Percentiles rank a stretch among this genome's conserved stretches.
Evolutionary conservation across 2,888 invertebrate genomes (phyloP).

Genomic region (Pammene aurita): DNA sequence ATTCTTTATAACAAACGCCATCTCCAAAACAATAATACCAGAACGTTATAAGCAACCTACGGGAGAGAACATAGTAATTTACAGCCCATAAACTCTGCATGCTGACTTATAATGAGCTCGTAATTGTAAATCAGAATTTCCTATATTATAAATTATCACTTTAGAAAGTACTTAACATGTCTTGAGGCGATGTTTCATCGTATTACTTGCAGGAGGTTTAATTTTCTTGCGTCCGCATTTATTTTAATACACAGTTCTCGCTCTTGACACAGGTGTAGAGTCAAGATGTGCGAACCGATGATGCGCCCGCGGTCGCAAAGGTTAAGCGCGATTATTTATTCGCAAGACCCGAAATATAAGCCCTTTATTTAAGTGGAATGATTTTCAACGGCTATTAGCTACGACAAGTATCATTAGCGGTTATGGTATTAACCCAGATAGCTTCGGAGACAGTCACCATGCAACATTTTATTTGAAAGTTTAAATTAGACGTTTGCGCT

Average conservation of each 20-base stretch:
- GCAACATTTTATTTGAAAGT: constrained; percentile 39
- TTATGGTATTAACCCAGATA: constrained; percentile 51
- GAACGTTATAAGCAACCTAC: constrained; percentile 14
- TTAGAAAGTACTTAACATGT: constrained; percentile 24
- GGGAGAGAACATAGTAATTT: constrained; percentile 19
- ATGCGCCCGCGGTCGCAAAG: constrained; percentile 44
- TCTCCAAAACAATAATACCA: constrained; percentile 6
- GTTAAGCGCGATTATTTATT: constrained; percentile 50
- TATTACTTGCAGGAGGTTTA: constrained; percentile 7
- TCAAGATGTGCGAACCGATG: constrained; percentile 61
- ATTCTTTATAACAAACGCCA: constrained; percentile 18
- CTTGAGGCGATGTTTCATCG: constrained; percentile 20
- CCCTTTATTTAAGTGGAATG: constrained; percentile 12
- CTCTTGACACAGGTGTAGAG: constrained; percentile 75
- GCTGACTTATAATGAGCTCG: constrained; percentile 18
- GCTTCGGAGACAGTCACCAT: constrained; percentile 43
- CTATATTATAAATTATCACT: constrained; percentile 24
- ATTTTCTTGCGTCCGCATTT: constrained; percentile 29
- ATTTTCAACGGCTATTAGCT: constrained; percentile 19
- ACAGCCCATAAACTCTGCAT: constrained; percentile 19
- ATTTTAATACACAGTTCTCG: constrained; percentile 58
- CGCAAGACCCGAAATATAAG: constrained; percentile 1
- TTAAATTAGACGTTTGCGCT: constrained; percentile 37
- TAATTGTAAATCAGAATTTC: constrained; percentile 25
- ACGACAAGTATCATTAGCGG: constrained; percentile 47